These are phyloP conservation scores for Bembecia ichneumoniformis DNA, from an alignment of 2,888 invertebrate genomes.

Conservation along the genomic window DNA sequence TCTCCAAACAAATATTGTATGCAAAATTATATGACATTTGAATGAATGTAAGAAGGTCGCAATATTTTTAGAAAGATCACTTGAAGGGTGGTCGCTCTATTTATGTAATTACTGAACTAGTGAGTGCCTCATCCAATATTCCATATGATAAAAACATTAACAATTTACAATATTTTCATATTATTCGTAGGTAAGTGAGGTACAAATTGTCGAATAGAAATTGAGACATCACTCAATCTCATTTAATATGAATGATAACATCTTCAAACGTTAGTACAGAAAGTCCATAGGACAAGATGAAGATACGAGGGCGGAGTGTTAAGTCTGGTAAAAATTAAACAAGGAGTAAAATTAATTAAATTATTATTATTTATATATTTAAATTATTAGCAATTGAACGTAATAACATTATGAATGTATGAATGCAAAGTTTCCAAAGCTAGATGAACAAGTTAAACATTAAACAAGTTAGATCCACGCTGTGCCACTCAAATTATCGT, in stretches of 20 bases:
- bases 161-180: neutral
- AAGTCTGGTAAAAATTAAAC: no score
- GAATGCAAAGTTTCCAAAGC: neutral
- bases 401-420: neutral
- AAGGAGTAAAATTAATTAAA: no score
- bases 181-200: no score
- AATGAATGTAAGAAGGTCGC: constrained; percentile 63
- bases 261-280: no score
- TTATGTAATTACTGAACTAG: no score
- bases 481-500: constrained; percentile 31
- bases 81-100: no score
- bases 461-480: constrained; percentile 4
- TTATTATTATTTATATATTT: no score
- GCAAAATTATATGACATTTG: constrained; percentile 72
- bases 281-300: no score
- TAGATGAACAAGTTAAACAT: neutral
- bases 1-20: constrained; percentile 69
- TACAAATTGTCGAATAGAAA: neutral
- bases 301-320: no score
- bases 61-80: constrained; percentile 9
- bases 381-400: no score
- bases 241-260: neutral
- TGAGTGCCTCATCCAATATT: no score
- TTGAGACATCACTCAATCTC: neutral
- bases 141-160: neutral